These are phyloP conservation scores for Notothenia rossii DNA, from an alignment of 2,113 vertebrate genomes.

Conservation along the genomic window DNA sequence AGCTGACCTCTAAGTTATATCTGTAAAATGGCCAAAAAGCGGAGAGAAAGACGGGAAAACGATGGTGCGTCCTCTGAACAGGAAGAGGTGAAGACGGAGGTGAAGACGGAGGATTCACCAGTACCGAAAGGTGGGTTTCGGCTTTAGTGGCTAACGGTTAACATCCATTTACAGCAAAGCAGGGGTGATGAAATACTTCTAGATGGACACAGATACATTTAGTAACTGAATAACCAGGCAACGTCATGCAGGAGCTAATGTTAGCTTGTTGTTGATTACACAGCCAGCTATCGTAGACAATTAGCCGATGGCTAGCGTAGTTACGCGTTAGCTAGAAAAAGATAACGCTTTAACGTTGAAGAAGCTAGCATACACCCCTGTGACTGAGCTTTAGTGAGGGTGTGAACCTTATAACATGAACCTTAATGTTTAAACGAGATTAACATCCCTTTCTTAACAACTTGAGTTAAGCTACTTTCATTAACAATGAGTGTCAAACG, in stretches of 20 bases:
- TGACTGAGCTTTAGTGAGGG: rapidly evolving
- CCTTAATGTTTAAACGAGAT: not conserved
- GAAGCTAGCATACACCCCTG: not conserved
- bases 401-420: not conserved
- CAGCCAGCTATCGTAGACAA: not conserved
- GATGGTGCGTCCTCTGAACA: slow-evolving; percentile 54
- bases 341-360: not conserved
- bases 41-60: slow-evolving; percentile 74
- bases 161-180: not conserved
- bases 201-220: not conserved
- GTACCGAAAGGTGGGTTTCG: slow-evolving; percentile 72
- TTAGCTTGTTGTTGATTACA: not conserved
- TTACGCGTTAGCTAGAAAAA: not conserved
- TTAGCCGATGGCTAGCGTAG: slow-evolving; percentile 3
- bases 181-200: not conserved
- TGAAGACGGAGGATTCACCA: slow-evolving; percentile 55
- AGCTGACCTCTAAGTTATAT: not conserved
- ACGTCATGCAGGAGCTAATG: not conserved
- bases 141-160: slow-evolving; percentile 15
- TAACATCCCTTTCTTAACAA: too few species aligned
- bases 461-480: not conserved
- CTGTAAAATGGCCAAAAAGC: slow-evolving; percentile 81
- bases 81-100: slow-evolving; percentile 68
- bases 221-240: not conserved
- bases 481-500: not conserved